Evolutionary conservation across 2,113 vertebrate genomes (phyloP), one percentile per base, ranked within the genome.

Genomic region (Herpetotheres cachinnans): DNA sequence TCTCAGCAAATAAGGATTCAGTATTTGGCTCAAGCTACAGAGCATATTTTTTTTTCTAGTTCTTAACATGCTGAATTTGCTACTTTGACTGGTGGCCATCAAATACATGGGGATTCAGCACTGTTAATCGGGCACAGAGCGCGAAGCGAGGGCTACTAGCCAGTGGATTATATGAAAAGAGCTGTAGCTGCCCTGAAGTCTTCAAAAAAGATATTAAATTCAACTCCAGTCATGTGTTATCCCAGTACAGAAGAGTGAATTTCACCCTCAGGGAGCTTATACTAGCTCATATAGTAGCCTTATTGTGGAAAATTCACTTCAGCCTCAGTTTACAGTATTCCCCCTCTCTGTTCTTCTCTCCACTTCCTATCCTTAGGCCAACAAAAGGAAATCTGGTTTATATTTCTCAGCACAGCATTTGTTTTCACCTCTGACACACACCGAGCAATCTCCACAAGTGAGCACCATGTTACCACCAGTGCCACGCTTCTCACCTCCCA

Each of bases 361-460:
- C 67, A n/a, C n/a, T 96, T 98, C 89, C 59, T 82, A 87, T 87
- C 83, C 93, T 91, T 52, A 88, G 89, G 92, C 93, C 90, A 59
- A 47, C 55, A 95, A 97, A 26, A 78, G 83, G 82, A 94, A 88
- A 92, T 97, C 96, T 97, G 90, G 92, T 97, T 96, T 91, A 27
- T 94, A 94, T 97, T 97, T 90, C 58, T 92, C 91, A 86, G 83
- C 97, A 97, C 82, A 92, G 81, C 82, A 74, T 97, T 96, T 85
- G 42, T 95, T 92, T 92, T 97, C 89, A 81, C 38, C 95, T 97
- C 73, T 97, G 97, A 97, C 91, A 92, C 58, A 17, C 17, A 19
- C 34, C 0, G 38, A 97, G 94, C 80, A 65, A 79, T 94, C 89
- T 90, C 38, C 92, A 26, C 80, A 82, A 82, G 89, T 47, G 72